Conservation (phyloP, 2,113 vertebrate genomes). For the Pholis gunnellus region DNA sequence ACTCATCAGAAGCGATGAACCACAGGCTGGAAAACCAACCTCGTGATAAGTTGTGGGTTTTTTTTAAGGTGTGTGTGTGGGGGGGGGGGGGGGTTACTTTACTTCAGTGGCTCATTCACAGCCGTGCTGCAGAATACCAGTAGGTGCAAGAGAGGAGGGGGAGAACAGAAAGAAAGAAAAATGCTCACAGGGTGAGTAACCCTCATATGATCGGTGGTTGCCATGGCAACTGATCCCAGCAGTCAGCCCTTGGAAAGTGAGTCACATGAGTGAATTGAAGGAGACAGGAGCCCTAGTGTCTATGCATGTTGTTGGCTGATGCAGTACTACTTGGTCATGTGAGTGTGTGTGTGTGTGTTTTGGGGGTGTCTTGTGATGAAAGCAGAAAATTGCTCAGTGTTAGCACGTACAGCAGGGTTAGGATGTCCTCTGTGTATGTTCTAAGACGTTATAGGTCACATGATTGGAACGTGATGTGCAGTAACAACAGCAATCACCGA, state of each 20-base stretch:
- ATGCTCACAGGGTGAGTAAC: slow-evolving; percentile 71
- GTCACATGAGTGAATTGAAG: slow-evolving; percentile 84
- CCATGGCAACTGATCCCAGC: slow-evolving; percentile 87
- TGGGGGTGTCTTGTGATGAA: slow-evolving; percentile 29
- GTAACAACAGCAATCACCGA: not conserved
- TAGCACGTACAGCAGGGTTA: not conserved
- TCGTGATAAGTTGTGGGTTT: slow-evolving; percentile 37
- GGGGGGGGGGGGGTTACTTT: not conserved
- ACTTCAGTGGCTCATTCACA: slow-evolving; percentile 55
- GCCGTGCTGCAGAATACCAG: slow-evolving; percentile 22
- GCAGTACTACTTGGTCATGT: slow-evolving; percentile 16
- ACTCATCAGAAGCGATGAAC: slow-evolving; percentile 20
- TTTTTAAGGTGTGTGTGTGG: too few relatives aligned
- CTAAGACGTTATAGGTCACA: not conserved
- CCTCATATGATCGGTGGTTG: slow-evolving; percentile 86
- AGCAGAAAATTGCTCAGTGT: slow-evolving; percentile 7
- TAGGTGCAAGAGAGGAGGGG: slow-evolving; percentile 17
- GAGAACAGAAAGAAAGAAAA: slow-evolving; percentile 15
- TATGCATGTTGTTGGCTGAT: slow-evolving; percentile 55
- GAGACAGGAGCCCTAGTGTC: slow-evolving; percentile 76
- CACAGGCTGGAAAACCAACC: not conserved
- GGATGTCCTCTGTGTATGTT: not conserved
- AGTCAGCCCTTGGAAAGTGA: slow-evolving; percentile 81
- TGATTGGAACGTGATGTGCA: not conserved
- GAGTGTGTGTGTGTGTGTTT: slow-evolving; percentile 6